A percentile compares a stretch with the other conserved stretches of the same genome.
These are phyloP conservation scores for Deroptyus accipitrinus DNA, from an alignment of 2,113 vertebrate species.

Conservation along the genomic window DNA sequence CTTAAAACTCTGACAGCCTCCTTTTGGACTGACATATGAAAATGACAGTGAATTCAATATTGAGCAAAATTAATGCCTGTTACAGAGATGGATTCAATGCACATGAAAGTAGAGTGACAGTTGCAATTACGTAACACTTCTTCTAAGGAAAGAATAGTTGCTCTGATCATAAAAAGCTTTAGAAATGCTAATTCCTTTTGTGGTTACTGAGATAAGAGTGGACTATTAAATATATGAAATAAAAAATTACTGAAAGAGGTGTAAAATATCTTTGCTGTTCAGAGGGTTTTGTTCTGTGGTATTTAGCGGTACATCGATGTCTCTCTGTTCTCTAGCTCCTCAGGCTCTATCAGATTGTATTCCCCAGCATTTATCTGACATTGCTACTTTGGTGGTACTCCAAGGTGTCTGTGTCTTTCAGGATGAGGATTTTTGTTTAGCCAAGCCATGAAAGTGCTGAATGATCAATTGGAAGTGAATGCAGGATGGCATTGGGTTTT, in stretches of 20 bases:
- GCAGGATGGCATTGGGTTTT: not conserved
- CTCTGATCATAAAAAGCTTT: constrained; percentile 41
- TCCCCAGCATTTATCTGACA: not conserved
- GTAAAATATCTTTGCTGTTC: not conserved
- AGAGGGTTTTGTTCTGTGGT: not conserved
- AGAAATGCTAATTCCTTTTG: constrained; percentile 28
- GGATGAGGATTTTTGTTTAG: not conserved
- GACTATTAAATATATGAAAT: not conserved
- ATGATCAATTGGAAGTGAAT: not conserved
- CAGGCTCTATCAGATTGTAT: not conserved
- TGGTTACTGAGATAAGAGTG: not conserved
- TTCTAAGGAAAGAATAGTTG: not conserved
- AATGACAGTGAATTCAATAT: constrained; percentile 37
- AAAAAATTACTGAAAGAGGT: not conserved
- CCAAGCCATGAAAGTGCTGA: not conserved
- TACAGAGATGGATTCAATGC: constrained; percentile 2
- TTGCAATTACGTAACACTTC: constrained; percentile 19
- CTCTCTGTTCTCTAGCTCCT: not conserved
- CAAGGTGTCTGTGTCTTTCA: not conserved
- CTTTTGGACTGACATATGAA: not conserved
- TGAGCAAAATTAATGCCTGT: constrained; percentile 19
- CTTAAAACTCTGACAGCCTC: constrained; percentile 9
- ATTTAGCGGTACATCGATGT: not conserved
- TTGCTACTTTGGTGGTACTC: not conserved
- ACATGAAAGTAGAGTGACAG: constrained; percentile 9